Base-by-base conservation (phyloP, 2,113 vertebrate genomes). In the Loxodonta africana region DNA sequence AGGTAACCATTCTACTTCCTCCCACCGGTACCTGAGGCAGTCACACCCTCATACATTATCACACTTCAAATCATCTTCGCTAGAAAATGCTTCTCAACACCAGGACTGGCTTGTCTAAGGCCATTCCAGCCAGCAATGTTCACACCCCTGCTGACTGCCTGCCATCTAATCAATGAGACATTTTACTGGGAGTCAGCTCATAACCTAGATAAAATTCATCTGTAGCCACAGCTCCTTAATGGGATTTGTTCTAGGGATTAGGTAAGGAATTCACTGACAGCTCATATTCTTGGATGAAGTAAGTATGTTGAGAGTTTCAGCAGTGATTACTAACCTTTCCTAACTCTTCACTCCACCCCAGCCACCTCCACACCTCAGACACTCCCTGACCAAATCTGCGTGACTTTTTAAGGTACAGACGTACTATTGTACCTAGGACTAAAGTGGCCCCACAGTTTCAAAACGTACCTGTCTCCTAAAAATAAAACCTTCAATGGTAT, bases 201-300 rank as follows among this genome's bases (percentile, higher is more conserved):
- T 88, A 92, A 90, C 30, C 46, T 28, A 87, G 80, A 93, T 48
- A 94, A 74, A 97, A 41, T 48, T 63, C 83, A 93, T 86, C 77
- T 73, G 21, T 14, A 87, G 73, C 44, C 57, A 78, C 51, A 71
- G 41, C 60, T 76, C 65, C 30, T 95, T 92, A 84, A 85, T 84
- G 51, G 78, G 90, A 88, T 92, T 90, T 95, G 74, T 80, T 88
- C 77, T 88, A 86, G 92, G 21, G 77, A 92, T 96, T 78, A 96
- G n/a, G 46, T 18, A 83, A 87, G 57, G 86, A 94, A 87, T 91
- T 85, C 95, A 81, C 90, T 33, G 69, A 77, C 89, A 88, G 87
- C 76, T 97, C 81, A 67, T 30, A 73, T 69, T 81, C 92, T 96
- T 60, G 63, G 83, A 51, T 71, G 77, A 77, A 85, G 73, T 82